phyloP scores from a whole-genome alignment of 2,797 vertebrate genomes.

The Enteromius paludinosus region DNA sequence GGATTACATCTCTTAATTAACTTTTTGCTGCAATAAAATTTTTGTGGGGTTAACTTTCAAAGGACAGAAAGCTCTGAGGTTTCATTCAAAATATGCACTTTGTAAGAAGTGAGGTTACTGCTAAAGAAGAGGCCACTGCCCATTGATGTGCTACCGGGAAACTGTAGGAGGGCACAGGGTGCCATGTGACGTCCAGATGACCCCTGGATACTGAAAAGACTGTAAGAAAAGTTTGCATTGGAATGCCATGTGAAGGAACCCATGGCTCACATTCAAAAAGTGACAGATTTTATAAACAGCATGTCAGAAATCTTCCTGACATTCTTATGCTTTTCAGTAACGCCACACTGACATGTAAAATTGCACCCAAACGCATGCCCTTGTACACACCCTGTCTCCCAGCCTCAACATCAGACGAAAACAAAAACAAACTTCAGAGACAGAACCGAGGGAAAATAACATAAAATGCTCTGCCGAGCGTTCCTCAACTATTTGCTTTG shows the following conservation, averaged over 20 bases:
- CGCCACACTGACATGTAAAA: conserved; percentile 46
- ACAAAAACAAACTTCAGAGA: conserved; percentile 64
- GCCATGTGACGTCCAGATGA: conserved; percentile 56
- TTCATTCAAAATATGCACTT: not conserved
- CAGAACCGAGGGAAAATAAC: conserved; percentile 22
- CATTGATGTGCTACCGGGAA: not conserved
- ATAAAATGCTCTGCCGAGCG: conserved; percentile 61
- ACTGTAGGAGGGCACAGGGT: conserved; percentile 9
- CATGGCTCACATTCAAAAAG: conserved; percentile 30
- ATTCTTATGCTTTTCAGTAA: conserved; percentile 47
- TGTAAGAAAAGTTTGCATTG: conserved; percentile 51
- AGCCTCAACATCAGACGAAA: conserved; percentile 68
- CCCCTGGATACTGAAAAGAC: conserved; percentile 58
- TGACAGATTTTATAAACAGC: conserved; percentile 48
- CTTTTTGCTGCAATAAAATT: not conserved
- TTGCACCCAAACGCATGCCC: conserved; percentile 53
- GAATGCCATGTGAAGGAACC: not conserved
- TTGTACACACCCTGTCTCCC: conserved; percentile 67
- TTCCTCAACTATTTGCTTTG: conserved; percentile 64
- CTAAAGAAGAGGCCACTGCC: not conserved
- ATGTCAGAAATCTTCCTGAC: conserved; percentile 41
- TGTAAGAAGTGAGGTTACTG: not conserved
- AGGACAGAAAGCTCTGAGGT: not conserved
- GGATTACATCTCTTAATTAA: not conserved
- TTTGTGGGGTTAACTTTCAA: not conserved